Evolutionary conservation across 2,797 vertebrate genomes (phyloP).

Genomic region (Trichosurus vulpecula): DNA sequence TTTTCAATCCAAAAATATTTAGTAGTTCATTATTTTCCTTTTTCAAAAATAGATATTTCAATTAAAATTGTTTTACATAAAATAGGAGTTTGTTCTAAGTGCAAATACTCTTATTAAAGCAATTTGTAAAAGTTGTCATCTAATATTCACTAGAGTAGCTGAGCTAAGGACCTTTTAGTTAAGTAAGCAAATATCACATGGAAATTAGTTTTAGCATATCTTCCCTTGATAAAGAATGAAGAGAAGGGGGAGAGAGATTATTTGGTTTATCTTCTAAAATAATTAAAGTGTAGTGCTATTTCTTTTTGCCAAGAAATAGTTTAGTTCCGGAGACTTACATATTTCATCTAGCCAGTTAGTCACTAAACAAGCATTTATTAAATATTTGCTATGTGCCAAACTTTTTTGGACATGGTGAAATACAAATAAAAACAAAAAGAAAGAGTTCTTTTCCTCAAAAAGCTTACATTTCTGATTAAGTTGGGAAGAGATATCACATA

Average conservation of each 20-base stretch:
- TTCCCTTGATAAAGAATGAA: background rate
- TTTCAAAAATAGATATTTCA: background rate
- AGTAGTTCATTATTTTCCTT: background rate
- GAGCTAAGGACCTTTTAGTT: background rate
- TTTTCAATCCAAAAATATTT: background rate
- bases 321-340: background rate
- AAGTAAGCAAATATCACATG: background rate
- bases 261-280: background rate
- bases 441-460: background rate
- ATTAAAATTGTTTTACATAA: constrained; percentile 11
- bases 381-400: background rate
- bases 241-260: background rate
- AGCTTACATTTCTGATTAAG: background rate
- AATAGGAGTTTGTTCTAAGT: background rate
- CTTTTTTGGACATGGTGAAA: background rate
- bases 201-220: background rate
- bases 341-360: background rate
- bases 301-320: background rate
- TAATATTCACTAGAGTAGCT: background rate
- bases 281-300: background rate
- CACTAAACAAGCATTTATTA: background rate
- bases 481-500: background rate
- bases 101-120: background rate
- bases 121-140: background rate
- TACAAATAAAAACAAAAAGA: background rate